Evolutionary conservation across 2,113 vertebrate species (phyloP).

Genomic region (Eurypyga helias): DNA sequence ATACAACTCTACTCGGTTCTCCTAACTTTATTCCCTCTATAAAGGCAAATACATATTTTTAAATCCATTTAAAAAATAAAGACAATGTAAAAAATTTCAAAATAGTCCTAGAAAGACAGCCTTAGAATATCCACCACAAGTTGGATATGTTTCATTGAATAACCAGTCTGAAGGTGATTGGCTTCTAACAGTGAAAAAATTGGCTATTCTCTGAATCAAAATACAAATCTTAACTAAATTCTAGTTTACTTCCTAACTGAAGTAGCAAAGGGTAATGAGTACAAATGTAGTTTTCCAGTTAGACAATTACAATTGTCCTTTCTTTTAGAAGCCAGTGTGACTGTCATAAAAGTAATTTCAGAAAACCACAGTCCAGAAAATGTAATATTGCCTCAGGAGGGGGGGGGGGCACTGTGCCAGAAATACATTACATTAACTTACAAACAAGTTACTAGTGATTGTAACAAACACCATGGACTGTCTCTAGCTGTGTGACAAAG

Average conservation of each 20-base stretch:
- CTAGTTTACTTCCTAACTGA: background rate
- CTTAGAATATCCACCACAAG: background rate
- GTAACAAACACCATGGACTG: background rate
- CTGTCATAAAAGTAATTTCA: background rate
- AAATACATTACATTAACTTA: background rate
- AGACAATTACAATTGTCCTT: background rate
- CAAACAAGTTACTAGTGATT: background rate
- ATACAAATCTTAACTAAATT: background rate
- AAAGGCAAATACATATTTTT: background rate
- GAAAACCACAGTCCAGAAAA: background rate
- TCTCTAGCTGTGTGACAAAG: background rate
- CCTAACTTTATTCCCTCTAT: background rate
- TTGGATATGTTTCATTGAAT: background rate
- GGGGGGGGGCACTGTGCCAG: background rate
- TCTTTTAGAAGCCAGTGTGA: background rate
- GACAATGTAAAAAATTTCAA: background rate
- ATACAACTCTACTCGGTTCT: background rate
- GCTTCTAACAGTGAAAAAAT: background rate
- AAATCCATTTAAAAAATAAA: background rate
- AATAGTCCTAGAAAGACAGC: background rate
- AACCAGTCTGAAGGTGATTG: background rate
- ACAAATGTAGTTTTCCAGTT: background rate
- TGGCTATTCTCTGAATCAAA: background rate
- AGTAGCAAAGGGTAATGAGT: background rate
- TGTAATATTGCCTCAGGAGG: background rate